Percentiles rank a stretch among this genome's conserved stretches.
Evolutionary conservation across 2,888 invertebrate genomes (phyloP).

Genomic region (Myopa tessellatipennis): DNA sequence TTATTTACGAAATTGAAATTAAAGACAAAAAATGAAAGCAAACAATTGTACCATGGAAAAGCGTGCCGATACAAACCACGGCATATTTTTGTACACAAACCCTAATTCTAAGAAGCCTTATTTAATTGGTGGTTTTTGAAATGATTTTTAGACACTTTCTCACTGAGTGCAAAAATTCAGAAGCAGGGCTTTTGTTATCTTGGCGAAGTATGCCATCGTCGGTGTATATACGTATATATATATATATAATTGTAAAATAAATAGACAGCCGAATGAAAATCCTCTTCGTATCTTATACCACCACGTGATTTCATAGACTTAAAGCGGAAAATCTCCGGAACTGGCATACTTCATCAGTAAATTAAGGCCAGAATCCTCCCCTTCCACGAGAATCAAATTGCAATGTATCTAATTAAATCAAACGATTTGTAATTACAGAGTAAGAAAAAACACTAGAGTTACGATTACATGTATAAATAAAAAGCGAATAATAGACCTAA

Average conservation of each 20-base stretch:
- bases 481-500: background rate
- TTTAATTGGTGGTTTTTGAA: background rate
- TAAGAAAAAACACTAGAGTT: background rate
- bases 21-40: too few species aligned
- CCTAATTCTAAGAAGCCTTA: background rate
- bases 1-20: background rate
- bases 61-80: background rate
- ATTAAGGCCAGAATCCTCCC: background rate
- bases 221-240: background rate
- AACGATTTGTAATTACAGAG: conserved; percentile 18
- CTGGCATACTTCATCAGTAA: conserved; percentile 21
- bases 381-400: background rate
- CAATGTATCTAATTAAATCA: background rate
- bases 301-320: conserved; percentile 55
- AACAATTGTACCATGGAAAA: background rate
- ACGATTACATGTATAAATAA: conserved; percentile 1
- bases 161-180: background rate
- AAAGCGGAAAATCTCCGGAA: conserved; percentile 43
- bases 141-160: background rate
- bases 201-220: background rate
- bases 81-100: background rate
- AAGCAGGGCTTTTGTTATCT: background rate
- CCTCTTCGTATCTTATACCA: conserved; percentile 54
- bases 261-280: conserved; percentile 37
- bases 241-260: conserved; percentile 29